Conservation (phyloP, 2,113 vertebrate species). For the Cyphomyrus discorhynchus region DNA sequence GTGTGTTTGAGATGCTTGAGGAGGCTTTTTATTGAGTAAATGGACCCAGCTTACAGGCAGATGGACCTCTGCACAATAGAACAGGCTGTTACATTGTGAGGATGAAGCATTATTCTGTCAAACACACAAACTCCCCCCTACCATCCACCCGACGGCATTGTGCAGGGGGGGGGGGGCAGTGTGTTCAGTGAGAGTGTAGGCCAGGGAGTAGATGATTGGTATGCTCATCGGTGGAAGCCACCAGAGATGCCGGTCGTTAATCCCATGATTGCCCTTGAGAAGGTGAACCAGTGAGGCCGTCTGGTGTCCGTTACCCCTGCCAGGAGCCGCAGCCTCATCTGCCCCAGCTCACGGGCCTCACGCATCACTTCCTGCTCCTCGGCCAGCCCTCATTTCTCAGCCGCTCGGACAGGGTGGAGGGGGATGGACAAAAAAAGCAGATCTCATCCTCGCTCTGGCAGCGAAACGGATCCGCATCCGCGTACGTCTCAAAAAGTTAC, state of each 20-base stretch:
- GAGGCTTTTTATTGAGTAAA: background rate
- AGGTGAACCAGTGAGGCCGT: conserved; percentile 31
- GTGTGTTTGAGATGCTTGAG: background rate
- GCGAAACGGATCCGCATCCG: background rate
- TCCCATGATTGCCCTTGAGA: conserved; percentile 41
- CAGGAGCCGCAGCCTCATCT: conserved; percentile 21
- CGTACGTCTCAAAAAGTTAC: background rate
- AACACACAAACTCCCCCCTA: background rate
- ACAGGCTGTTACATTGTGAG: background rate
- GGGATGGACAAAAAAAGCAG: background rate
- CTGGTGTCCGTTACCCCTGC: conserved; percentile 37
- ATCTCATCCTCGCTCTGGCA: background rate
- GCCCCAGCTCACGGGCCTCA: background rate
- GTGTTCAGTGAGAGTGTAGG: conserved; percentile 1
- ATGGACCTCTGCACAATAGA: background rate
- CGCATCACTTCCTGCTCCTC: background rate
- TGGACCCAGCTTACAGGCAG: background rate
- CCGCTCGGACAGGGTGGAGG: background rate
- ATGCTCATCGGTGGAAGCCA: background rate
- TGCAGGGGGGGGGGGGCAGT: background rate
- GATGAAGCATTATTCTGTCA: conserved; percentile 1
- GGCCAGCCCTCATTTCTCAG: background rate
- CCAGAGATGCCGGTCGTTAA: conserved; percentile 21
- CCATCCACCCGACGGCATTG: background rate
- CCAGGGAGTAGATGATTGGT: background rate